Evolutionary conservation across 2,888 invertebrate genomes (phyloP), one percentile per base, ranked within the genome.

Genomic region (Dysmachus trigonus): DNA sequence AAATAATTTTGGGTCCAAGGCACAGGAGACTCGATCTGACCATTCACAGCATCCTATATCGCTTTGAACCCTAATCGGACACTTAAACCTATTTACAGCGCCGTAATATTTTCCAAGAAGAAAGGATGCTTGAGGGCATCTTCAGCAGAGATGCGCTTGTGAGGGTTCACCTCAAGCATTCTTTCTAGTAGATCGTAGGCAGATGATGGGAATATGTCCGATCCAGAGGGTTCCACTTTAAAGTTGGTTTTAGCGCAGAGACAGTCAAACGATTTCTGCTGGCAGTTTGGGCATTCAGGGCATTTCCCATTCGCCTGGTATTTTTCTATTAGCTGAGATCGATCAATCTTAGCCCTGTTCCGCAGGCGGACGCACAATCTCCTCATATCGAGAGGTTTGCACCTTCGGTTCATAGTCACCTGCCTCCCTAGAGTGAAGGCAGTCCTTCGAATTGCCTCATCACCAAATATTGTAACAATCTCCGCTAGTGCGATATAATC

Each of bases 401-500:
- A 92, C 41, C 92, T 92, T 88, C 93, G 92, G 88, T 93, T 93
- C 87, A 93, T 92, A 31, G 93, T 93, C 81, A 94, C 90, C 90
- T 94, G 92, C 87, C 94, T 93, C 85, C 94, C 94, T 90, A 96
- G 93, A 88, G 94, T 93, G 86, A 91, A 90, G 0, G 97, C 97
- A 86, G 95, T 94, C 87, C 94, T 93, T 88, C 94, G 94, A 89
- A 97, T 94, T 88, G 94, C 93, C 74, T 93, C 93, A 85, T 95
- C 95, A 31, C 98, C 98, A 90, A 97, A 95, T 88, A 98, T 93
- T 85, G 95, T 95, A 38, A 95, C 94, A 87, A 97, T 95, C 93
- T 98, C 97, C 74, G 96, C 96, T 62, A 98, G 92, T 86, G 97
- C 97, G 47, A 95, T 93, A 88, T 94, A 92, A 90, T 96, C 96